Base-by-base conservation (phyloP, 2,888 invertebrate species). In the Macrophya annulata region DNA sequence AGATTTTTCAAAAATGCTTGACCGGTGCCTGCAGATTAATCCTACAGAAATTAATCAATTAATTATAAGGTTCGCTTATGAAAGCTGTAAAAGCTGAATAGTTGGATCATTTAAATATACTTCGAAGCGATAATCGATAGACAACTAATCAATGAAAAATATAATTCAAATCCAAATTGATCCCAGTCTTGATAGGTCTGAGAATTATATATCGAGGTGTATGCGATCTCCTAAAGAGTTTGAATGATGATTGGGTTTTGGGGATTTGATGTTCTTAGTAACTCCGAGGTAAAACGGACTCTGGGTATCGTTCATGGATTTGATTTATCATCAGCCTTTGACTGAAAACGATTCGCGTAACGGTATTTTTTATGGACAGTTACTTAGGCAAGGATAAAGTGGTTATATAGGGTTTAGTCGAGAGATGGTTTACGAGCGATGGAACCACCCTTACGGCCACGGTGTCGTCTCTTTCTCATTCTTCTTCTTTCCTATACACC, bases 301-400 rank as follows among this genome's bases (percentile, higher is more conserved):
- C 21, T 25, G 25, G 37, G 37, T 37, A 71, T 40, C 71, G 71
- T 74, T 74, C 43, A 8, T 74, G 72, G 25, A 12, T 74, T 74
- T 74, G 72, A 74, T 74, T 74, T 74, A 74, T 74, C 45, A 3
- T 43, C 72, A 45, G 45, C 45, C 43, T 74, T 74, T 74, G 72
- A 74, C 72, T 74, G 72, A n/a, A 45, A 74, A 45, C 72, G 72
- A 74, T 74, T 74, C 43, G 21, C 72, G 72, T 74, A 68, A 68
- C 68, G 68, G 68, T 45, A 21, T 45, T 31, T 51, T 48, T 77
- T 77, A 77, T 55, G 77, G 48, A 55, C 77, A 37, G 48, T 74
- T 74, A 77, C 77, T 77, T 77, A 77, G 25, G 15, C 51, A 77
- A 37, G 77, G 77, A 77, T 77, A 55, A 55, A 77, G 77, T 77